A percentile compares a stretch with the other conserved stretches of the same genome.
phyloP scores from a whole-genome alignment of 2,888 invertebrate species.

The Ametastegia equiseti region DNA sequence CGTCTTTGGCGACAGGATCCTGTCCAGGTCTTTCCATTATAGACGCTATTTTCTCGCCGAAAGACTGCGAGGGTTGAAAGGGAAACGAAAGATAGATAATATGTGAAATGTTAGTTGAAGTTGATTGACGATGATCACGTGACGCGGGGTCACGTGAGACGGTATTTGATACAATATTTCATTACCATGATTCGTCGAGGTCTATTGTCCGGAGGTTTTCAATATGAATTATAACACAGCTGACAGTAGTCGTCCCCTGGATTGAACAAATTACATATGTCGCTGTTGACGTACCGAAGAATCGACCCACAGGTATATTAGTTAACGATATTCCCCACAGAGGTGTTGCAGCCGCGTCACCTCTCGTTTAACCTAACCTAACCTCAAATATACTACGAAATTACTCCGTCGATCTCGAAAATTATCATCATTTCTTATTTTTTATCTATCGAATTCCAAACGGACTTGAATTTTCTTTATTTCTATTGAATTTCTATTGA shows the following conservation, averaged over 20 bases:
- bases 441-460: too few relatives aligned
- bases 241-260: slow-evolving; percentile 13
- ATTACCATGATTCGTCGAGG: slow-evolving; percentile 5
- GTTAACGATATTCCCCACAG: slow-evolving; percentile 13
- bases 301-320: slow-evolving; percentile 32
- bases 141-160: slow-evolving; percentile 6
- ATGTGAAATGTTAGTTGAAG: too few relatives aligned
- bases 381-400: too few relatives aligned
- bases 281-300: slow-evolving; percentile 38
- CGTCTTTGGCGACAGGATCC: slow-evolving; percentile 87
- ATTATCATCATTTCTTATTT: too few relatives aligned
- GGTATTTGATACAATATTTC: neutral
- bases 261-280: neutral
- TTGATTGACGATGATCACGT: too few relatives aligned
- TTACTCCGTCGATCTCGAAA: too few relatives aligned
- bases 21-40: slow-evolving; percentile 90
- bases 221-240: slow-evolving; percentile 22
- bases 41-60: slow-evolving; percentile 87
- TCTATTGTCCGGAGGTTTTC: neutral
- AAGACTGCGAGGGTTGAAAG: slow-evolving; percentile 78
- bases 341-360: neutral
- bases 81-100: neutral
- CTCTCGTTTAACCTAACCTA: neutral
- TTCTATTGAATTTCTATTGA: too few relatives aligned
- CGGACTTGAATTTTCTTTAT: too few relatives aligned